These are phyloP conservation scores for Syngnathus scovelli DNA, from an alignment of 2,113 vertebrate genomes.

Conservation along the genomic window DNA sequence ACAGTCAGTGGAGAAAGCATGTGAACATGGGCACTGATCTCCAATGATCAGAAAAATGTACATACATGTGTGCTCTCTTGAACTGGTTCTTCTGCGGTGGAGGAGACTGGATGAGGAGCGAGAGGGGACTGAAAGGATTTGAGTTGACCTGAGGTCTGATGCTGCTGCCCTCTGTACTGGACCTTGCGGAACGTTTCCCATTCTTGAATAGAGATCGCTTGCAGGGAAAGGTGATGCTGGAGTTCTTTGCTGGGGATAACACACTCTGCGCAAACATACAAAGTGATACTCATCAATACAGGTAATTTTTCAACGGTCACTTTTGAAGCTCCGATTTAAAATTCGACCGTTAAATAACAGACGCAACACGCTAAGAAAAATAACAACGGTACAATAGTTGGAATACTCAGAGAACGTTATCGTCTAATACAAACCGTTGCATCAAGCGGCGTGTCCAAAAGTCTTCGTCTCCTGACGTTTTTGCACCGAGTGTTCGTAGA, in stretches of 20 bases:
- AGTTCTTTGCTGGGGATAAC: constrained; percentile 82
- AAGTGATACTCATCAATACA: neutral
- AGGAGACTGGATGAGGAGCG: constrained; percentile 84
- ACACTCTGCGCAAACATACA: constrained; percentile 74
- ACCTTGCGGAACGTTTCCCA: constrained; percentile 73
- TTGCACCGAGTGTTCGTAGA: constrained; percentile 87
- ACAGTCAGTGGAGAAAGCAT: neutral
- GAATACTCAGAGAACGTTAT: no score
- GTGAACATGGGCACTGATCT: neutral
- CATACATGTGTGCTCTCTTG: constrained; percentile 88
- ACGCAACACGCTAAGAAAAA: no score
- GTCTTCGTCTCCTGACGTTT: constrained; percentile 86
- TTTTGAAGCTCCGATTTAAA: no score
- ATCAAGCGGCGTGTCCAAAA: constrained; percentile 92
- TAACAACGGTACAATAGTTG: no score
- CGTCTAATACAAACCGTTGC: constrained; percentile 75
- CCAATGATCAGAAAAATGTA: neutral
- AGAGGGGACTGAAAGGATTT: constrained; percentile 96
- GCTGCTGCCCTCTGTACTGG: constrained; percentile 66
- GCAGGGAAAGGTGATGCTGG: constrained; percentile 69
- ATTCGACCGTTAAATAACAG: no score
- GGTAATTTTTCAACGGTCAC: no score
- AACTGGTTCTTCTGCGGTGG: constrained; percentile 80
- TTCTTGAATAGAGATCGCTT: constrained; percentile 86
- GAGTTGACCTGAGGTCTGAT: constrained; percentile 85